Base-by-base conservation (phyloP, 1,140 invertebrate genomes). In the Drosophila yakuba region DNA sequence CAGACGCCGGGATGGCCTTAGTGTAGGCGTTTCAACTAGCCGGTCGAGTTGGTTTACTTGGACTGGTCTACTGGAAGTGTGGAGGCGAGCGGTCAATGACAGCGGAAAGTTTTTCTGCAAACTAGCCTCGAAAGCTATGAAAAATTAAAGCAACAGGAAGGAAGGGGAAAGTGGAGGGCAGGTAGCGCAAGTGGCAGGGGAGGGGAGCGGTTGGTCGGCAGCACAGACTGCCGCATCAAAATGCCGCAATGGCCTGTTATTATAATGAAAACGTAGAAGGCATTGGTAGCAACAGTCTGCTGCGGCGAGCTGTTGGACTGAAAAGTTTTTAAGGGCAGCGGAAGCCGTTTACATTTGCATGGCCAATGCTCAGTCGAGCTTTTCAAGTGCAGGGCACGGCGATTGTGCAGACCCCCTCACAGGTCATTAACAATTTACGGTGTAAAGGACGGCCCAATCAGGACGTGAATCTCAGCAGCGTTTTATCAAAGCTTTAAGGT, bases 231-330 rank as follows among this genome's bases (percentile, higher is more conserved):
- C 63, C 76, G 84, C 84, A 86, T 83, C 75, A 83, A 76, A 86
- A 89, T 86, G 76, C 83, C 84, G 83, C 84, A 86, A 83, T 66
- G 76, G 75, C 38, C 76, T 83, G 75, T 79, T 86, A 89, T 83
- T 86, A 89, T 89, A 86, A 89, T 83, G 63, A 86, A 83, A 86
- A 78, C 69, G 76, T 56, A 73, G 79, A 75, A 67, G 62, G 60
- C 64, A 69, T 50, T 50, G 63, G 59, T 57, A 64, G 72, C 45
- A 47, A 38, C 57, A 57, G 56, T 60, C 45, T 51, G 52, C 68
- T 32, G 28, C 28, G 28, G 47, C 41, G 41, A 62, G 41, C 38
- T 23, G 43, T 56, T 39, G 48, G 35, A 15, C 32, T 69, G 11
- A 25, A 25, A 39, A 71, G 50, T 71, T 58, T 20, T 7, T 17